Conservation (phyloP, 1,140 invertebrate species). For the Oncopodura yosiiana region DNA sequence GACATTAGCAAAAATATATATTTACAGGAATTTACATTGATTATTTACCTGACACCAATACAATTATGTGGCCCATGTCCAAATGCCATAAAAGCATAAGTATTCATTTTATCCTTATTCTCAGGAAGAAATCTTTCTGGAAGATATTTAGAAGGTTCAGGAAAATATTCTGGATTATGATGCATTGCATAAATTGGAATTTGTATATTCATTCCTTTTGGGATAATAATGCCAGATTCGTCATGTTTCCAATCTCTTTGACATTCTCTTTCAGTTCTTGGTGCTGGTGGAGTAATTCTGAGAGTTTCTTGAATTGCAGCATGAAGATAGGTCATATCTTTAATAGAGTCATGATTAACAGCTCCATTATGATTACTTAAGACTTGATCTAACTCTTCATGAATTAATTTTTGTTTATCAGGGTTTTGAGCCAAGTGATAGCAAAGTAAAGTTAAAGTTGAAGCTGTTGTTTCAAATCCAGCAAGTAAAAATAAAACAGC, state of each 20-base stretch:
- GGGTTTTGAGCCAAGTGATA: conserved; percentile 53
- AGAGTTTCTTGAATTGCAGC: conserved; percentile 40
- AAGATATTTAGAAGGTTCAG: conserved; percentile 48
- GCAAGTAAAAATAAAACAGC: conserved; percentile 35
- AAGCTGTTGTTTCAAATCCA: conserved; percentile 24
- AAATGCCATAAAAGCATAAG: conserved; percentile 48
- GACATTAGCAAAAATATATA: too few relatives aligned
- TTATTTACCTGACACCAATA: too few relatives aligned
- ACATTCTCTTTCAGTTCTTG: conserved; percentile 44
- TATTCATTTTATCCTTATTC: conserved; percentile 39
- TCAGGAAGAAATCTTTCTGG: conserved; percentile 45
- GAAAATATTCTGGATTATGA: conserved; percentile 45
- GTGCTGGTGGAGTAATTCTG: conserved; percentile 48
- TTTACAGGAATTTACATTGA: too few relatives aligned
- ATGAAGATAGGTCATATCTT: neutral
- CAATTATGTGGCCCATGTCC: conserved; percentile 49
- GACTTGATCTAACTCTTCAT: conserved; percentile 28
- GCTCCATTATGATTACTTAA: neutral
- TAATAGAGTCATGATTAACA: neutral
- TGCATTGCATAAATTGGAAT: conserved; percentile 42
- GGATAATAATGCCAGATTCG: conserved; percentile 39
- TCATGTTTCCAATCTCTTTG: conserved; percentile 45
- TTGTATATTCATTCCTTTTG: conserved; percentile 38
- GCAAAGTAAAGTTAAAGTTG: conserved; percentile 14
- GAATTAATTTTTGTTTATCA: conserved; percentile 27